phyloP scores from a whole-genome alignment of 2,888 invertebrate species.

The Philhelius pedissequus region DNA sequence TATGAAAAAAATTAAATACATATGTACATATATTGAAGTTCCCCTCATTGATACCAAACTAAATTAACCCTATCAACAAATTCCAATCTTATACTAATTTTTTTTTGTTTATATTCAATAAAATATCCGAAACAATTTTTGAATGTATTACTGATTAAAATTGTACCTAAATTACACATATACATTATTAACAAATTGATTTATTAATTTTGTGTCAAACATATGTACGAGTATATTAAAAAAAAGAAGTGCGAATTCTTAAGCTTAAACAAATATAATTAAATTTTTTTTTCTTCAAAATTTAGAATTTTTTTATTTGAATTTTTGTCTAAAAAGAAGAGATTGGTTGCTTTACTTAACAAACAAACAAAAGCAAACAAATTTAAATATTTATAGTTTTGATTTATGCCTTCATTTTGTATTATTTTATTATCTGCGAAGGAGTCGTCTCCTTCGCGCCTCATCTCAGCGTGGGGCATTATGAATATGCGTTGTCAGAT shows the following conservation, averaged over 20 bases:
- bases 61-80: background rate
- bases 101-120: background rate
- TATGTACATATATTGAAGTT: background rate
- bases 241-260: background rate
- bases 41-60: background rate
- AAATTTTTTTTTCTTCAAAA: background rate
- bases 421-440: slow-evolving; percentile 77
- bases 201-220: slow-evolving; percentile 9
- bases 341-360: background rate
- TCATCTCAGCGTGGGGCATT: slow-evolving; percentile 82
- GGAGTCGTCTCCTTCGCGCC: slow-evolving; percentile 80
- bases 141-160: background rate
- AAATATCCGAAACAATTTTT: background rate
- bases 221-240: slow-evolving; percentile 1
- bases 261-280: background rate
- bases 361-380: background rate
- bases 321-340: slow-evolving; percentile 25
- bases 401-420: slow-evolving; percentile 16
- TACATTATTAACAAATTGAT: slow-evolving; percentile 5
- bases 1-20: no score
- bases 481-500: slow-evolving; percentile 94
- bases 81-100: background rate
- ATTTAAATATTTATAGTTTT: background rate
- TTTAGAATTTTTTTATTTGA: background rate
- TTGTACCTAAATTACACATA: background rate